A percentile compares a stretch with the other conserved stretches of the same genome.
Conservation (phyloP, 2,113 vertebrate genomes). For the Antechinus flavipes region DNA sequence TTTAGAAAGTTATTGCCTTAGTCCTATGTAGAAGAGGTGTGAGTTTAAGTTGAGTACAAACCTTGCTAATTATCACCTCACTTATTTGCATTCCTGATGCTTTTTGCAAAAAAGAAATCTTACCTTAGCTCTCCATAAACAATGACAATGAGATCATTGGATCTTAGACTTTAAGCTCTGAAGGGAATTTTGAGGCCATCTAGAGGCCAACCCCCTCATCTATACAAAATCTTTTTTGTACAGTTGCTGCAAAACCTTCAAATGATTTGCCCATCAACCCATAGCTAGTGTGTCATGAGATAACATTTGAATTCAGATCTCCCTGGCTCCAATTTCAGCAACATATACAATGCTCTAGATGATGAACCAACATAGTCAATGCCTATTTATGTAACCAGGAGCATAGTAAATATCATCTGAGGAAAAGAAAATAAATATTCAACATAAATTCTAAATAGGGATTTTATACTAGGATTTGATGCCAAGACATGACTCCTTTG, state of each 20-base stretch:
- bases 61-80: conserved; percentile 74
- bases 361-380: background rate
- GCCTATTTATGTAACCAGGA: background rate
- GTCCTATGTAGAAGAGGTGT: conserved; percentile 68
- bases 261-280: background rate
- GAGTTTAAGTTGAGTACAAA: conserved; percentile 69
- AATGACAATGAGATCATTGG: conserved; percentile 64
- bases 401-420: background rate
- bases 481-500: background rate
- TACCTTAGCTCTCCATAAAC: conserved; percentile 52
- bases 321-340: background rate
- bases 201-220: background rate
- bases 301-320: background rate
- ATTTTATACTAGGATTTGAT: background rate
- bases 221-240: background rate
- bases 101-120: conserved; percentile 48
- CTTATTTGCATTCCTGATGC: conserved; percentile 69
- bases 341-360: background rate
- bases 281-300: background rate
- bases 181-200: background rate
- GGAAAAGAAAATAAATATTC: background rate
- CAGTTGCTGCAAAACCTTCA: background rate
- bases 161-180: conserved; percentile 28
- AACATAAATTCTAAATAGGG: background rate
- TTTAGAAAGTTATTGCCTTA: conserved; percentile 69